Evolutionary conservation across 2,113 vertebrate species (phyloP), one percentile per base, ranked within the genome.

Genomic region (Crypturellus undulatus): DNA sequence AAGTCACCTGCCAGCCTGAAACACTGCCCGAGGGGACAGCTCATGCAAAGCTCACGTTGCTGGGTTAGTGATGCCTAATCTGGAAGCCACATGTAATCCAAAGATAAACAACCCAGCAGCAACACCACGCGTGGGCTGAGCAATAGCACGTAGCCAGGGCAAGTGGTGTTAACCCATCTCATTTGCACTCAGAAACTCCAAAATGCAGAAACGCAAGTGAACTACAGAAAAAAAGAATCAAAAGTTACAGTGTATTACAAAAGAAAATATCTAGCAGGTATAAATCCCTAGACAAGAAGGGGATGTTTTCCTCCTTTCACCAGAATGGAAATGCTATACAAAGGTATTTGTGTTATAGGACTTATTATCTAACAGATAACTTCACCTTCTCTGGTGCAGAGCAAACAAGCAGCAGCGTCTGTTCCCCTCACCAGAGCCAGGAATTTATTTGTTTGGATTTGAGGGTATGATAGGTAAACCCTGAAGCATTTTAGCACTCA

Each of bases 1-100:
- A 63, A 87, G 92, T 89, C 92, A 93, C 90, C 91, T 94, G 93
- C 79, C 82, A 90, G 81, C 64, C 93, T n/a, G 84, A 65, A 69
- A 38, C 87, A 82, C 67, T 56, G 88, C 24, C 75, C 42, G 67
- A 81, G 87, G 81, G 70, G 58, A 87, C 92, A 90, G 59, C 26
- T 68, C 69, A 43, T 2, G n/a, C 4, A 32, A 88, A 70, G 28
- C 45, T 19, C 65, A 59, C 0, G 2, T 40, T n/a, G 78, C n/a
- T 1, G 22, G 34, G 38, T 94, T 75, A 75, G 20, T 88, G 56
- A 92, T 65, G 42, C 22, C 78, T 80, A 60, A 81, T 62, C 69
- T 54, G 67, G 68, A 38, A 83, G 83, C 34, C 77, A 52, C 76
- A 25, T 2, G 9, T 34, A 87, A 77, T 73, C 83, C 54, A 83